phyloP scores from a whole-genome alignment of 2,888 invertebrate species.

The Chrysotoxum bicinctum region DNA sequence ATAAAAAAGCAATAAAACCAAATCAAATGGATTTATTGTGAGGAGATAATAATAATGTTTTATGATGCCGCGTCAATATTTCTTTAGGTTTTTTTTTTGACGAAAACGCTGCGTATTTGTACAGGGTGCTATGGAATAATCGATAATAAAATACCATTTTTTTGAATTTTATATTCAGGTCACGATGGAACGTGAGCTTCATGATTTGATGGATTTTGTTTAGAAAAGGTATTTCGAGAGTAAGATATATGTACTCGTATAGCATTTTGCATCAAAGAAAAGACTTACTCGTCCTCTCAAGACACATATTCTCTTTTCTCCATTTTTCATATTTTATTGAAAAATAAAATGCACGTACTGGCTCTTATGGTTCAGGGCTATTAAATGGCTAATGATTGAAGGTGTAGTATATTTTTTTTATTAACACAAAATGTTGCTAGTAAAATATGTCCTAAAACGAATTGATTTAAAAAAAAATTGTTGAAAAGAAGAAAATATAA shows the following conservation, averaged over 20 bases:
- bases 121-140: constrained; percentile 18
- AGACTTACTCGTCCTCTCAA: neutral
- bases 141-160: neutral
- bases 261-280: neutral
- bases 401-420: too few species aligned
- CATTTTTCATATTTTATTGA: neutral
- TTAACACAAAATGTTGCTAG: too few species aligned
- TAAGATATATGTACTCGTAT: neutral
- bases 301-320: neutral
- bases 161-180: constrained; percentile 1
- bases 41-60: constrained; percentile 60
- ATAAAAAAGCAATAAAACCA: constrained; percentile 63
- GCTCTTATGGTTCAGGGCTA: neutral
- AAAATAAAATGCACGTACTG: neutral
- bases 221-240: neutral
- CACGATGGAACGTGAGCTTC: neutral
- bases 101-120: neutral
- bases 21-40: constrained; percentile 61
- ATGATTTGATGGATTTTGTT: neutral
- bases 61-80: constrained; percentile 58
- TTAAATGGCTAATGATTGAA: too few species aligned
- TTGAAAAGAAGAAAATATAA: too few species aligned
- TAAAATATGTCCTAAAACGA: too few species aligned
- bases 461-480: too few species aligned
- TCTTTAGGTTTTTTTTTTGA: constrained; percentile 5